Evolutionary conservation across 2,113 vertebrate species (phyloP).

Genomic region (Pedetes capensis): DNA sequence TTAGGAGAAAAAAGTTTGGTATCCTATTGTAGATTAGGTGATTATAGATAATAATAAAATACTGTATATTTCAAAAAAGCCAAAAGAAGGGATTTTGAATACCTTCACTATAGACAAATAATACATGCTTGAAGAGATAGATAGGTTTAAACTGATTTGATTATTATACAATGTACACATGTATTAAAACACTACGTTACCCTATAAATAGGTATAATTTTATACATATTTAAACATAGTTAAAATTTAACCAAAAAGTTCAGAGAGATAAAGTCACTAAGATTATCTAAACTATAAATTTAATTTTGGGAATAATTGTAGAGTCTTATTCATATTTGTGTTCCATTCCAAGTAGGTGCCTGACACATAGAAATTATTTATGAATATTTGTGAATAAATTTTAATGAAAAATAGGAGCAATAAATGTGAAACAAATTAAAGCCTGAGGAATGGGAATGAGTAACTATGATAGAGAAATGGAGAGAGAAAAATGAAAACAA

Average conservation of each 20-base stretch:
- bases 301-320: background rate
- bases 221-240: too few relatives aligned
- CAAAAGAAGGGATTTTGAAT: too few relatives aligned
- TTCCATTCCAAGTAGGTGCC: background rate
- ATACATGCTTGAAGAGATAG: background rate
- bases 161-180: too few relatives aligned
- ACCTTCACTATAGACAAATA: background rate
- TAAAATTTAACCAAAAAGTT: too few relatives aligned
- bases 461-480: background rate
- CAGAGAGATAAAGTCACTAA: background rate
- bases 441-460: background rate
- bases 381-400: background rate
- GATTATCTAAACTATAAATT: background rate
- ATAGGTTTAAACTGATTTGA: too few relatives aligned
- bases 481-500: background rate
- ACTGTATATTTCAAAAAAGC: too few relatives aligned
- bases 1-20: too few relatives aligned
- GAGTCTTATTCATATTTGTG: background rate
- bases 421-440: background rate
- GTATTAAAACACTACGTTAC: background rate
- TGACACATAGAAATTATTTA: background rate
- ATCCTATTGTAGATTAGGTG: too few relatives aligned
- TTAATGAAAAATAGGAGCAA: background rate
- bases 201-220: background rate
- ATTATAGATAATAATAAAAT: too few relatives aligned